A percentile compares a stretch with the other conserved stretches of the same genome.
These are phyloP conservation scores for Colinus virginianus DNA, from an alignment of 2,113 vertebrate genomes.

Conservation along the genomic window DNA sequence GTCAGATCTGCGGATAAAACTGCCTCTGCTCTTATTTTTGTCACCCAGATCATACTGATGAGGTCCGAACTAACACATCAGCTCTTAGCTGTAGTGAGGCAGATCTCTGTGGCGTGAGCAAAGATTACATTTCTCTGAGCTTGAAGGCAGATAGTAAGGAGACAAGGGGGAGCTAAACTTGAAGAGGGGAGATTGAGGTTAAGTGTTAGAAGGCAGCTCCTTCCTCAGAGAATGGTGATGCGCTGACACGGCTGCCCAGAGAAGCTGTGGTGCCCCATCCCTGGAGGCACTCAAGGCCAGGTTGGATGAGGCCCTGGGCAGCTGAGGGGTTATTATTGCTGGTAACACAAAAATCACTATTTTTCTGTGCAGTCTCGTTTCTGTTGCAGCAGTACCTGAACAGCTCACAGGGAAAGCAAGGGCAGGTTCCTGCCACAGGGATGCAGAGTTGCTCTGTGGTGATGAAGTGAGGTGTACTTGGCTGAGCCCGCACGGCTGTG, in stretches of 20 bases:
- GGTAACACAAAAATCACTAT: neutral
- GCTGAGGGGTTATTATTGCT: neutral
- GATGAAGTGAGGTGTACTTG: neutral
- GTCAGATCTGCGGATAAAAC: neutral
- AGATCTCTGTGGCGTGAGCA: too few relatives aligned
- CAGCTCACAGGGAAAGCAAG: neutral
- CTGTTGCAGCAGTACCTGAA: neutral
- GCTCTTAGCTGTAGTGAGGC: neutral
- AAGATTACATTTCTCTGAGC: neutral
- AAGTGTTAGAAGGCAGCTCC: neutral
- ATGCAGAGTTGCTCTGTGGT: neutral
- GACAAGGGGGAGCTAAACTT: neutral
- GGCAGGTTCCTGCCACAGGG: neutral
- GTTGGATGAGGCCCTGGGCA: neutral
- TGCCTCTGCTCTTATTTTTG: neutral
- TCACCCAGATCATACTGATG: accelerated
- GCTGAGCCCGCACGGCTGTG: neutral
- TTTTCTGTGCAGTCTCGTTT: neutral
- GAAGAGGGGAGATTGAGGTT: neutral
- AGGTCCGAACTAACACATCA: neutral
- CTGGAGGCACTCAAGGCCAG: neutral
- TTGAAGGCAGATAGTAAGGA: neutral
- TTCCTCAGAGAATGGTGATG: neutral
- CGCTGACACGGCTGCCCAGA: neutral
- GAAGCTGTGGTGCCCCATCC: neutral